Conservation (phyloP, 2,113 vertebrate species). For the Dasypus novemcinctus region DNA sequence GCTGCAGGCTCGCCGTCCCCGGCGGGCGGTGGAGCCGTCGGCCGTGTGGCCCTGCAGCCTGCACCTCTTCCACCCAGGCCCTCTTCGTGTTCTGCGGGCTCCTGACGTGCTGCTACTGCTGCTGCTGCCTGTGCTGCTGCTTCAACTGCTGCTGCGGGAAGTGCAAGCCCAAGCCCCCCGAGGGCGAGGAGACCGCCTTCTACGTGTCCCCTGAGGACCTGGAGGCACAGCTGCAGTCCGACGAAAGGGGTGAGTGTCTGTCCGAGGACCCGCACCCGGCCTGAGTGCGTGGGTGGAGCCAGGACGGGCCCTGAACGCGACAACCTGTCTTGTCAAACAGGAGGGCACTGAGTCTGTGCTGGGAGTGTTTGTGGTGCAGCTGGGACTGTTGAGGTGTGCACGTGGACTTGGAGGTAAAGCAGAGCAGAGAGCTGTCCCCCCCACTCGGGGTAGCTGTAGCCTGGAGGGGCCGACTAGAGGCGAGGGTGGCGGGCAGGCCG, state of each 20-base stretch:
- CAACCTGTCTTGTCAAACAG: constrained; percentile 77
- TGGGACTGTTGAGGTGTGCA: constrained; percentile 74
- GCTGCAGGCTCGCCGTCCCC: too few species aligned
- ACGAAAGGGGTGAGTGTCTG: constrained; percentile 91
- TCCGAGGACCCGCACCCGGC: not conserved
- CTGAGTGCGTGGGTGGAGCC: not conserved
- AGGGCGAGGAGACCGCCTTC: constrained; percentile 92
- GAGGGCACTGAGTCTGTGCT: constrained; percentile 77
- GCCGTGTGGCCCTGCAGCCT: too few species aligned
- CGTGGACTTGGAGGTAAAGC: constrained; percentile 75
- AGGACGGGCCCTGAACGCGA: constrained; percentile 60
- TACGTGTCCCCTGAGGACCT: constrained; percentile 98
- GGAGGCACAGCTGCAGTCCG: constrained; percentile 97
- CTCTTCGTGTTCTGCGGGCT: constrained; percentile 95
- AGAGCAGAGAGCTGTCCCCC: constrained; percentile 49
- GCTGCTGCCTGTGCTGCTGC: constrained; percentile 98
- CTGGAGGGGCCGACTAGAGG: not conserved
- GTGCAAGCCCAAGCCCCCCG: constrained; percentile 95
- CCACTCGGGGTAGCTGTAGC: constrained; percentile 23
- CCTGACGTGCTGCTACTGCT: constrained; percentile 96
- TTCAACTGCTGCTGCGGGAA: constrained; percentile 99
- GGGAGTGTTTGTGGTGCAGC: constrained; percentile 74
- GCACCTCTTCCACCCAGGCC: constrained; percentile 84
- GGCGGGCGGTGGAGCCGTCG: too few species aligned
- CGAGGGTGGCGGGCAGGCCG: not conserved